Evolutionary conservation across 1,140 invertebrate species (phyloP).

Genomic region (Lamellibrachia luymesi): DNA sequence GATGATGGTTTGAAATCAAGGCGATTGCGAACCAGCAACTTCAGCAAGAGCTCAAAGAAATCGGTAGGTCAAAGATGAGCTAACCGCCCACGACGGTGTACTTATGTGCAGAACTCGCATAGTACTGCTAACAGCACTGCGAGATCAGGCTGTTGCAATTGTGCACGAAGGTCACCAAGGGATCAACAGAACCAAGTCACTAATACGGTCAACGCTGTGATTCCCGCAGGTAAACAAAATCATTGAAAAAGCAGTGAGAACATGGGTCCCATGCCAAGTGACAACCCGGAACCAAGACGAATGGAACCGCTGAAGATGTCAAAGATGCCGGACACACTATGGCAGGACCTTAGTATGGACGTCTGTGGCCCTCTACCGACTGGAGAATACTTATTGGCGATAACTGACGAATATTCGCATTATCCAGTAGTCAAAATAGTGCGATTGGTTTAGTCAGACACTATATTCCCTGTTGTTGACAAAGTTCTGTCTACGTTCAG

Average conservation of each 20-base stretch:
- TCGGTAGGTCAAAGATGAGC: slow-evolving; percentile 23
- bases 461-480: slow-evolving; percentile 26
- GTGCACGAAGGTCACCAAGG: slow-evolving; percentile 32
- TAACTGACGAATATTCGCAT: slow-evolving; percentile 36
- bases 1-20: not conserved
- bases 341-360: slow-evolving; percentile 39
- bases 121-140: slow-evolving; percentile 30
- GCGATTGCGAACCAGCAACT: not conserved
- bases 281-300: slow-evolving; percentile 24
- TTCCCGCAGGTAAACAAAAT: slow-evolving; percentile 32
- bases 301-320: slow-evolving; percentile 36
- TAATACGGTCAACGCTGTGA: slow-evolving; percentile 33
- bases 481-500: slow-evolving; percentile 30
- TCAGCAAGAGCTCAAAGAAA: not conserved
- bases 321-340: slow-evolving; percentile 31
- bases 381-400: slow-evolving; percentile 32
- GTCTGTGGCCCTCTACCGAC: slow-evolving; percentile 41
- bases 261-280: slow-evolving; percentile 33
- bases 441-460: slow-evolving; percentile 25
- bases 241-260: slow-evolving; percentile 27
- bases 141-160: slow-evolving; percentile 26
- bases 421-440: slow-evolving; percentile 34
- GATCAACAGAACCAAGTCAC: slow-evolving; percentile 34
- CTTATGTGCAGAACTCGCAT: slow-evolving; percentile 28
- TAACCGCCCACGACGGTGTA: slow-evolving; percentile 20